Evolutionary conservation across 1,140 invertebrate genomes (phyloP), one percentile per base, ranked within the genome.

Genomic region (Drosophila equinoxialis): DNA sequence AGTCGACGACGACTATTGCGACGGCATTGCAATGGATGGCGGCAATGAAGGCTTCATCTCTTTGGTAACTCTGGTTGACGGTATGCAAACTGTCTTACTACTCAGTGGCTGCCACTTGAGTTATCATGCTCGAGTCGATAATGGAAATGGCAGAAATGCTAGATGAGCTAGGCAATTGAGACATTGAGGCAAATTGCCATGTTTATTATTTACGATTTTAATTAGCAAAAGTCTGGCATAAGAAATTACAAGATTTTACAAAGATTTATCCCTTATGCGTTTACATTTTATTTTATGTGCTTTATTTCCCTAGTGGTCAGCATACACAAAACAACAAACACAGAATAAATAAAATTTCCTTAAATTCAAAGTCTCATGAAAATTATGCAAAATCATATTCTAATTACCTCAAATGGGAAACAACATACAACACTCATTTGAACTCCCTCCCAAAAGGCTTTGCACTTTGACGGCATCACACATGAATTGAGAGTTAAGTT

Each of bases 371-470:
- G 82, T 87, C 76, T 74, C 55, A 79, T 33, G 79, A 76, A 87
- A 87, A 79, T 86, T 86, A 83, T 57, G 79, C 69, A 76, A 68
- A 82, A 87, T 87, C 75, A 82, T 82, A 83, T 79, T 82, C 83
- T 87, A 86, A 86, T 87, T 87, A 76, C 76, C 83, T 68, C 45
- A 68, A 71, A 3, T 11, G 11, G 11, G 11, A 13, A 13, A 11
- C 11, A 39, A 39, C 10, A 41, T 17, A 20, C 2, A 23, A 17
- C n/a, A 62, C 58, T 58, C 64, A 35, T 13, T 41, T 39, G 13
- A 30, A 54, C 65, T 69, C 57, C 17, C 55, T 75, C 61, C 60
- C 72, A 78, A 86, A 86, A 81, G 79, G 79, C 71, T 86, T 82
- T 66, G 66, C 81, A 84, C 81, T 84, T 84, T 23, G 17, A 23